Base-by-base conservation (phyloP, 2,797 vertebrate species). In the Hydrolagus colliei region DNA sequence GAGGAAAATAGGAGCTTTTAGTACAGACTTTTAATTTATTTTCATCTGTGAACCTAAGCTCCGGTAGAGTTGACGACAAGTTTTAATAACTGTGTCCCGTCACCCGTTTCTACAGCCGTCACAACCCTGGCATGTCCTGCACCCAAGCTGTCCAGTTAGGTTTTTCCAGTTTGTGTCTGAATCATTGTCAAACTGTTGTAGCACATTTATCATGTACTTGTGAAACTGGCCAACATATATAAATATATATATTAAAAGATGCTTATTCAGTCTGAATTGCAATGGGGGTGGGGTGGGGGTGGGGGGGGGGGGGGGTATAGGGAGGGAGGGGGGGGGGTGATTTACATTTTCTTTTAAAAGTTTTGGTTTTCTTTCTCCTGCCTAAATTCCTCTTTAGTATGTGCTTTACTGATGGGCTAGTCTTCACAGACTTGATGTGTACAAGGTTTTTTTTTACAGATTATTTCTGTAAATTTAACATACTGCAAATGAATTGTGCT, bases 401-500 rank as follows among this genome's bases (percentile, higher is more conserved):
- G 79, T 84, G 79, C 79, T 84, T 84, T 84, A 84, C 79, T 32
- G 79, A 84, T 84, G 79, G 65, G 79, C 79, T 84, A 84, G 79
- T 71, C 67, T 84, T 67, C 79, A 84, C 79, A 35, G 79, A 84
- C 79, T 27, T 68, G 79, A 84, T 84, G 79, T 84, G 79, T 71
- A 84, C 79, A 63, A 71, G 79, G 79, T 71, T 84, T 84, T 84
- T 82, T 84, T 77, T 84, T 84, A 84, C 79, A 84, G 65, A 84
- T 84, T 84, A 84, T 84, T 84, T 84, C 79, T 84, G 79, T 84
- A 84, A 84, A 84, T 71, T 84, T 84, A 84, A 84, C 79, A 84
- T 84, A 84, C 79, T 84, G 79, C 79, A 67, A 67, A 84, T 84
- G 79, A 84, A 84, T 67, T 84, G 79, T 84, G 79, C 79, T 84